Evolutionary conservation across 2,888 invertebrate genomes (phyloP).

Genomic region (Sialis lutaria): DNA sequence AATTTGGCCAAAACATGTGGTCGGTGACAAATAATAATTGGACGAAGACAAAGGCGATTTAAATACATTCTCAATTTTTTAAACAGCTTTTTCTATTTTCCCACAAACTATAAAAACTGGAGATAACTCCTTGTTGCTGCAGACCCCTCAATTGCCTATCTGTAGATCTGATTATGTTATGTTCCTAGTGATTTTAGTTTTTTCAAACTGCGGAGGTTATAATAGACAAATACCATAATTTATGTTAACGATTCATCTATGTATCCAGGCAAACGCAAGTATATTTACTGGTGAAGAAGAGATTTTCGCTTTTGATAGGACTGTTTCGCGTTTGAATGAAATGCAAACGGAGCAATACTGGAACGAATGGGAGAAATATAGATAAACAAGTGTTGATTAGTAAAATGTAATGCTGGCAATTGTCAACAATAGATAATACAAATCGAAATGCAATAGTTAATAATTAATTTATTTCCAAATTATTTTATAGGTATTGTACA

Average conservation of each 20-base stretch:
- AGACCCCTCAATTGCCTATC: too few species aligned
- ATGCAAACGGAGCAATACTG: slow-evolving; percentile 95
- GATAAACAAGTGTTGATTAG: neutral
- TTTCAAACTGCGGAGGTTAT: too few species aligned
- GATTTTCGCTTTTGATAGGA: slow-evolving; percentile 89
- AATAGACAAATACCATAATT: too few species aligned
- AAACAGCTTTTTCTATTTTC: too few species aligned
- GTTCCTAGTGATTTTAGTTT: too few species aligned
- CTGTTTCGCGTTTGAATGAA: slow-evolving; percentile 80
- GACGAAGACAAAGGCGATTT: too few species aligned
- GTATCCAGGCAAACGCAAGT: slow-evolving; percentile 55
- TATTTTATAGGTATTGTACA: neutral
- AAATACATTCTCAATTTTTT: too few species aligned
- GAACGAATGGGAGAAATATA: slow-evolving; percentile 28
- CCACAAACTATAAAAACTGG: too few species aligned
- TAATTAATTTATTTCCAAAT: neutral
- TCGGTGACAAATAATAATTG: too few species aligned
- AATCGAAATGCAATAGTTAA: neutral
- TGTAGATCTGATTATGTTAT: too few species aligned
- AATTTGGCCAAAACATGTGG: too few species aligned
- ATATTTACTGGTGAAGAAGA: slow-evolving; percentile 98
- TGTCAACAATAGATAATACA: neutral
- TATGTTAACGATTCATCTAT: slow-evolving; percentile 8
- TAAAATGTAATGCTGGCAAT: neutral
- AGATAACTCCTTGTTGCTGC: too few species aligned